phyloP scores from a whole-genome alignment of 2,888 invertebrate genomes.

The Tupiocoris notatus region DNA sequence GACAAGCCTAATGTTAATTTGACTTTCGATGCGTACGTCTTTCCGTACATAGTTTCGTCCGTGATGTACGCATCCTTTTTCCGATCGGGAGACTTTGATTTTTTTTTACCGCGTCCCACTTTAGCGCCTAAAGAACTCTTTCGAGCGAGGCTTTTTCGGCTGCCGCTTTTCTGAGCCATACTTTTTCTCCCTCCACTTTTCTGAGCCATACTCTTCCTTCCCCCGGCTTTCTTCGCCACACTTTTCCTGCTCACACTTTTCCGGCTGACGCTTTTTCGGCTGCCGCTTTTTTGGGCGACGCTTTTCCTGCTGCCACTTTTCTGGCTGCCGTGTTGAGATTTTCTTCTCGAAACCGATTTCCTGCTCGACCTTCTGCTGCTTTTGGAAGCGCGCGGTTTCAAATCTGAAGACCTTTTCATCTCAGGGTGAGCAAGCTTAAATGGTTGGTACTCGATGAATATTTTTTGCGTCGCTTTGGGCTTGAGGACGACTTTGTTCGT shows the following conservation, averaged over 20 bases:
- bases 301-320: slow-evolving; percentile 16
- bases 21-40: slow-evolving; percentile 30
- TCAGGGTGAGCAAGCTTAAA: slow-evolving; percentile 20
- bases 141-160: background rate
- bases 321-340: background rate
- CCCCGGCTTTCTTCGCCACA: background rate
- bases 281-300: background rate
- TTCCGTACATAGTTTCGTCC: slow-evolving; percentile 13
- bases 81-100: background rate
- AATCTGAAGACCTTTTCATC: background rate
- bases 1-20: slow-evolving; percentile 5
- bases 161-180: background rate
- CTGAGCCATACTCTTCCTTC: background rate
- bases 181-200: background rate
- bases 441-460: slow-evolving; percentile 1
- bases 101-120: background rate
- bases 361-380: background rate
- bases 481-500: background rate
- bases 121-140: background rate
- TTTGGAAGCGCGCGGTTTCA: background rate
- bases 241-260: background rate
- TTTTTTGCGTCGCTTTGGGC: background rate
- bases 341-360: background rate
- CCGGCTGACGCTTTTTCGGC: background rate
- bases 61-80: slow-evolving; percentile 21